Base-by-base conservation (phyloP, 1,140 invertebrate genomes). In the Macrobrachium rosenbergii region DNA sequence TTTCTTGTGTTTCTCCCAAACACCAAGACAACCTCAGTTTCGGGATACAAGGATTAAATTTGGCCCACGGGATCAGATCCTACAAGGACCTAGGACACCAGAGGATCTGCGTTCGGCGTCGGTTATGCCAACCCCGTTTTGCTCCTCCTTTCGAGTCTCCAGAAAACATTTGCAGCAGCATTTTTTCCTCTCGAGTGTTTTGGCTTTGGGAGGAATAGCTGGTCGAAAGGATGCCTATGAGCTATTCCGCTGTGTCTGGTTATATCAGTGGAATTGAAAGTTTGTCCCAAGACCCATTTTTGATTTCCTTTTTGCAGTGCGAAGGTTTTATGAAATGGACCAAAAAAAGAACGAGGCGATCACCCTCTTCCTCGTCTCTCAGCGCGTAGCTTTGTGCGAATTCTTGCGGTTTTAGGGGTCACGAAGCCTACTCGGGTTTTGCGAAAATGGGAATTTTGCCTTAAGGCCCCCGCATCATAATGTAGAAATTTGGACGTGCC, bases 381-480 rank as follows among this genome's bases (percentile, higher is more conserved):
- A 52, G 23, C 37, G 62, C 52, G 17, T 67, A 83, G 82, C 45
- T 58, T 73, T 83, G 82, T 75, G 82, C 82, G 82, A 83, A 83
- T 83, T 75, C 82, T 83, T 83, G 82, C 69, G 82, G 82, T 83
- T 69, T 73, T 52, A 21, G 59, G 83, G 83, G 62, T 86, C 75
- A 67, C 62, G 60, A 86, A 67, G 83, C 83, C 83, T 86, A 86
- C 83, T 86, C 63, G 45, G 73, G 62, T 79, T 52, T 86, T 86
- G 83, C 83, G 83, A 86, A 86, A 86, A 86, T 79, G 76, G 76
- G 83, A 86, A 72, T 86, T 86, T 86, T 86, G 60, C 83, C 83
- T 75, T 86, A 86, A 86, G 69, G 76, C 62, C 79, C 59, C 83
- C 76, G 43, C 83, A 78, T 86, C 83, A 62, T 86, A 79, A 86